phyloP scores from a whole-genome alignment of 2,113 vertebrate species.

The Mormyrus lacerda region DNA sequence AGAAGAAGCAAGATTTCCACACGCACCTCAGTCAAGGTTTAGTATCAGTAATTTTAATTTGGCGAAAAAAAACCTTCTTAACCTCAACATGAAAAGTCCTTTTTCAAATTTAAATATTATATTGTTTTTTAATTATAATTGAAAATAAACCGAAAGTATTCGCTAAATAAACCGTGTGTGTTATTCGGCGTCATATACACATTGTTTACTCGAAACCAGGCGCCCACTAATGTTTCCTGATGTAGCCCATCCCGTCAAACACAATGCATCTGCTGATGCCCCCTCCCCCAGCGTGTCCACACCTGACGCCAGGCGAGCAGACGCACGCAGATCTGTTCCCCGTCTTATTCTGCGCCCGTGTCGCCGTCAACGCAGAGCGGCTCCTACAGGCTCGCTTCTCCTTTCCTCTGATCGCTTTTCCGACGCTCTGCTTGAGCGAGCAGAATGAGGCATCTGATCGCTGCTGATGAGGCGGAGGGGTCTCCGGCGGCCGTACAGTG shows the following conservation, averaged over 20 bases:
- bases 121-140: neutral
- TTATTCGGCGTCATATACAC: neutral
- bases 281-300: neutral
- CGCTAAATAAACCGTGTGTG: neutral
- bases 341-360: neutral
- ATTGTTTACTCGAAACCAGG: neutral
- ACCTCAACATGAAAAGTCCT: neutral
- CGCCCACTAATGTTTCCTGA: neutral
- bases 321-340: neutral
- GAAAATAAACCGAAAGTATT: neutral
- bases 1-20: neutral
- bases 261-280: neutral
- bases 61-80: neutral
- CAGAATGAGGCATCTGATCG: constrained; percentile 30
- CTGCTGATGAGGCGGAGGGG: constrained; percentile 8
- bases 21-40: neutral
- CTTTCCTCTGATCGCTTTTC: constrained; percentile 7
- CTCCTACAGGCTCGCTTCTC: neutral
- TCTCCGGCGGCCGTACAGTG: constrained; percentile 30
- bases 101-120: neutral
- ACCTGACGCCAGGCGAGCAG: neutral
- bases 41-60: neutral
- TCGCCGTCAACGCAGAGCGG: neutral
- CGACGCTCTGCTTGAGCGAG: constrained; percentile 7
- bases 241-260: neutral